Evolutionary conservation across 92 coral and sea anemone species (phyloP).

Genomic region (Porites cylindrica): DNA sequence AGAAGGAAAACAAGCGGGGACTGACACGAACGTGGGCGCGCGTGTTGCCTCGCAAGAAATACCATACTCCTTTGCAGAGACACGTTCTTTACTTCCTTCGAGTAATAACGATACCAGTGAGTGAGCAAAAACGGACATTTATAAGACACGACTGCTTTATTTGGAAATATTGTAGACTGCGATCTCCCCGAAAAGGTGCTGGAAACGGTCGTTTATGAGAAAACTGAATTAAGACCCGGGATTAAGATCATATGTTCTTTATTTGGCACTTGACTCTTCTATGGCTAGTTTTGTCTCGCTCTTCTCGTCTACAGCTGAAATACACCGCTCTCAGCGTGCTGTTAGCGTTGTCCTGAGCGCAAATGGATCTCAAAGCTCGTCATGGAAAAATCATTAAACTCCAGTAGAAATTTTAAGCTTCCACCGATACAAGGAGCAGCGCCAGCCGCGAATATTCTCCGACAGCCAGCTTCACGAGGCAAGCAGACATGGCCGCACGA

Average conservation of each 20-base stretch:
- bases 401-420: constrained; percentile 77
- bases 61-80: neutral
- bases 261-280: too few species aligned
- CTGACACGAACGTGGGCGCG: neutral
- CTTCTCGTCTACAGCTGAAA: too few species aligned
- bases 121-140: neutral
- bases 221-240: too few species aligned
- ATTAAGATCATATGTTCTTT: too few species aligned
- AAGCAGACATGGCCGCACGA: constrained; percentile 35
- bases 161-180: neutral
- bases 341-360: constrained; percentile 6
- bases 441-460: constrained; percentile 62
- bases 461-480: constrained; percentile 37
- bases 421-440: constrained; percentile 91
- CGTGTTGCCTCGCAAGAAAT: neutral
- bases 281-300: too few species aligned
- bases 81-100: neutral
- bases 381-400: constrained; percentile 56
- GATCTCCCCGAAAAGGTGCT: neutral
- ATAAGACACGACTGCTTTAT: neutral
- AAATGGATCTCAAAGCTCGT: constrained; percentile 23
- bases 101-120: too few species aligned
- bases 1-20: neutral
- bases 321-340: constrained; percentile 15
- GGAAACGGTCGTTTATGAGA: neutral